These are phyloP conservation scores for Drosophila anomalipes DNA, from an alignment of 2,888 invertebrate species.

Conservation along the genomic window DNA sequence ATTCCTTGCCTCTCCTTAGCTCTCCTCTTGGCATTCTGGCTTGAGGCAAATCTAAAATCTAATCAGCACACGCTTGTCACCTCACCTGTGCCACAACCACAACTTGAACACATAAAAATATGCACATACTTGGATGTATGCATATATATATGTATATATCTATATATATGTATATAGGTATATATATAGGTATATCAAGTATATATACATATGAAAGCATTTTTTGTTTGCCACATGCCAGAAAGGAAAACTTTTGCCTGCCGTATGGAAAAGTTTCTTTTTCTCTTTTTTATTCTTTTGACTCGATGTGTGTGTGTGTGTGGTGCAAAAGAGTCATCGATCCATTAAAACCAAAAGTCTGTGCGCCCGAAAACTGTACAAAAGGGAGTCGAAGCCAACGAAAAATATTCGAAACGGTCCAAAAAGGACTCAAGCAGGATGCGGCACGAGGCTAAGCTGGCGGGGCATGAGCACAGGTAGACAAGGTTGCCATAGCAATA, in stretches of 20 bases:
- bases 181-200: conserved; percentile 16
- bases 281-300: neutral
- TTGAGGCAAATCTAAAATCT: conserved; percentile 61
- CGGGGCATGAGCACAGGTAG: conserved; percentile 75
- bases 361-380: conserved; percentile 68
- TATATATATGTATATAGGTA: conserved; percentile 5
- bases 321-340: conserved; percentile 63
- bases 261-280: conserved; percentile 46
- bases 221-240: conserved; percentile 54
- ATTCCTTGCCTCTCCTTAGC: neutral
- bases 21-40: conserved; percentile 24
- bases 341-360: conserved; percentile 82
- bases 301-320: conserved; percentile 24
- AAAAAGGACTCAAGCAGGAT: conserved; percentile 36
- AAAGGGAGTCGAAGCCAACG: conserved; percentile 52
- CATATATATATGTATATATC: conserved; percentile 6
- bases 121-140: neutral
- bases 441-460: conserved; percentile 60
- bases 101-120: neutral
- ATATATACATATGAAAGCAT: conserved; percentile 41
- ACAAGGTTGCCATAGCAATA: conserved; percentile 82
- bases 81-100: conserved; percentile 30
- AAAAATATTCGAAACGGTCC: conserved; percentile 34
- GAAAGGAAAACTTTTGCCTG: conserved; percentile 50
- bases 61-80: conserved; percentile 65